phyloP scores from a whole-genome alignment of 2,888 invertebrate genomes.

The Phania funesta region DNA sequence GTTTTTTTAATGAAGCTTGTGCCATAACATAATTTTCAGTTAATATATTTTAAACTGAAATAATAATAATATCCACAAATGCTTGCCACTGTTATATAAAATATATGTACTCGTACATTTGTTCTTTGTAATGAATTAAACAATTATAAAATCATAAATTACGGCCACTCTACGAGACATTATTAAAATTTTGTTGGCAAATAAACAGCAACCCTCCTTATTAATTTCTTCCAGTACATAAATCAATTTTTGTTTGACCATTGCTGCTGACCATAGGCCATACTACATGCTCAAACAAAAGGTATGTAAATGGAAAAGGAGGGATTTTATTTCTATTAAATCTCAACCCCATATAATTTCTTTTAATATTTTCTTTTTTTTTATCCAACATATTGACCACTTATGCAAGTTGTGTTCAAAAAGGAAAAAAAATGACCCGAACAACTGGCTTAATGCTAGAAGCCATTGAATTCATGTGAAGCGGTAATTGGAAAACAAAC shows the following conservation, averaged over 20 bases:
- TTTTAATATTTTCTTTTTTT: too few relatives aligned
- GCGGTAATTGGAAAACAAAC: slow-evolving; percentile 65
- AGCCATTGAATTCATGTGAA: slow-evolving; percentile 68
- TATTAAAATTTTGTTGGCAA: slow-evolving; percentile 29
- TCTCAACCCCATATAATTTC: slow-evolving; percentile 63
- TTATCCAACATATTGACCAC: slow-evolving; percentile 8
- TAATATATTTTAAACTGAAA: too few relatives aligned
- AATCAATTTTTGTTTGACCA: slow-evolving; percentile 65
- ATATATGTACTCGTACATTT: neutral
- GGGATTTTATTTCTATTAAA: neutral
- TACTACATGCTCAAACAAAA: neutral
- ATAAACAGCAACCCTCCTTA: slow-evolving; percentile 52
- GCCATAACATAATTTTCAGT: too few relatives aligned
- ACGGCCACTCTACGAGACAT: neutral
- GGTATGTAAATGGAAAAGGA: neutral
- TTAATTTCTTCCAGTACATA: slow-evolving; percentile 63
- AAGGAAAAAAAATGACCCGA: neutral
- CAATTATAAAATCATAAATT: slow-evolving; percentile 40
- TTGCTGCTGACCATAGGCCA: slow-evolving; percentile 41
- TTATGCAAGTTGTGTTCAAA: neutral
- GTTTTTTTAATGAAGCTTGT: too few relatives aligned
- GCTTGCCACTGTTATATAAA: too few relatives aligned
- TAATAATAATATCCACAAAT: too few relatives aligned
- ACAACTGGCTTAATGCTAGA: neutral
- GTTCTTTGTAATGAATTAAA: neutral